Evolutionary conservation across 2,113 vertebrate genomes (phyloP).

Genomic region (Cochlearius cochlearius): DNA sequence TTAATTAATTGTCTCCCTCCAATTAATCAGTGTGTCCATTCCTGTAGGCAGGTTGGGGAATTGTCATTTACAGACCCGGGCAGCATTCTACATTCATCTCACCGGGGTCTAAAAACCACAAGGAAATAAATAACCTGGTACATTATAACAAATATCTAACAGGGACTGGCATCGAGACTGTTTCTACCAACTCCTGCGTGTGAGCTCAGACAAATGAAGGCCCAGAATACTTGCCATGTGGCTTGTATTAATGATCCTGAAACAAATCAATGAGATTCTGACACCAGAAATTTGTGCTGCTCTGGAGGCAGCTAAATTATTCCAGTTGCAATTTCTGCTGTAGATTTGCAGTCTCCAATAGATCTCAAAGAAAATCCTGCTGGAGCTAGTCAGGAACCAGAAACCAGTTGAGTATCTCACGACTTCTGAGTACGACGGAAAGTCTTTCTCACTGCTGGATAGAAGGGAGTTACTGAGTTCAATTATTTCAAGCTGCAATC

Average conservation of each 20-base stretch:
- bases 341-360: background rate
- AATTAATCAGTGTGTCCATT: background rate
- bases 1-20: background rate
- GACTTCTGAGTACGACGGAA: background rate
- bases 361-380: background rate
- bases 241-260: background rate
- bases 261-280: constrained; percentile 18
- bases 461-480: background rate
- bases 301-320: constrained; percentile 21
- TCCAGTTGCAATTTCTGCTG: background rate
- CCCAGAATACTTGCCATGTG: background rate
- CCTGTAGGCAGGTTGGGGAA: background rate
- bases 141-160: background rate
- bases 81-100: background rate
- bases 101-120: background rate
- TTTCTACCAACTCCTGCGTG: background rate
- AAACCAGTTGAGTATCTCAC: background rate
- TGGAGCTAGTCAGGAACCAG: background rate
- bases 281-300: background rate
- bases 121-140: background rate
- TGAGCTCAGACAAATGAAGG: background rate
- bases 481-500: background rate
- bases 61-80: background rate
- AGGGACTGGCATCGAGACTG: background rate
- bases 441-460: background rate